Conservation (phyloP, 2,113 vertebrate species). For the Nannobrachium achirus region DNA sequence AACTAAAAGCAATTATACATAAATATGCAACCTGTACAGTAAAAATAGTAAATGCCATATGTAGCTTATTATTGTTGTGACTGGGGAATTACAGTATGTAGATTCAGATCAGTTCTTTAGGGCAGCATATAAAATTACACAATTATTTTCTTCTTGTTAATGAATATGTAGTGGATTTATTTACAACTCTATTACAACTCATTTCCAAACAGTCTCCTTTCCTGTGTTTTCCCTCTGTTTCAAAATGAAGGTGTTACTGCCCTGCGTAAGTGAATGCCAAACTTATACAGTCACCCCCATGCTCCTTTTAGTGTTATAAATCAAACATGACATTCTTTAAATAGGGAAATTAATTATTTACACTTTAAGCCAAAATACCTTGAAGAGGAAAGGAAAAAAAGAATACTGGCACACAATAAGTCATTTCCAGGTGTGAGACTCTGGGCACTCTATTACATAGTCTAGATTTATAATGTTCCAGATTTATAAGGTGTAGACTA, state of each 20-base stretch:
- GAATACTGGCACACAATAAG: conserved; percentile 68
- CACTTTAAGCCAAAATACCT: conserved; percentile 78
- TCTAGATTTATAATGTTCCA: conserved; percentile 65
- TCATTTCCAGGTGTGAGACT: conserved; percentile 64
- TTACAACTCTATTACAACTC: not conserved
- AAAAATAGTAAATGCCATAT: conserved; percentile 14
- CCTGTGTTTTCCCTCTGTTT: conserved; percentile 7
- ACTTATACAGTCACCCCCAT: conserved; percentile 54
- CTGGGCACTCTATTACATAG: conserved; percentile 67
- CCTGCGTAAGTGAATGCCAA: conserved; percentile 56
- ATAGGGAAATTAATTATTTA: conserved; percentile 83
- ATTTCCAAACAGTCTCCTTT: conserved; percentile 6
- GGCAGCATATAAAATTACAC: too few species aligned
- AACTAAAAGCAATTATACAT: too few species aligned
- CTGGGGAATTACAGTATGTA: not conserved
- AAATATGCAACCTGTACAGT: not conserved
- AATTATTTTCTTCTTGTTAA: too few species aligned
- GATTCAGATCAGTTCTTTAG: not conserved
- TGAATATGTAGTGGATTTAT: not conserved
- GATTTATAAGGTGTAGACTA: conserved; percentile 42
- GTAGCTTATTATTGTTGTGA: conserved; percentile 1
- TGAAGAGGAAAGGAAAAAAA: conserved; percentile 65
- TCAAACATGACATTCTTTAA: conserved; percentile 79
- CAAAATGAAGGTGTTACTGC: conserved; percentile 39
- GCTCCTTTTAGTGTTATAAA: conserved; percentile 67